Percentiles rank a stretch among this genome's conserved stretches.
phyloP scores from a whole-genome alignment of 2,113 vertebrate genomes.

The Epinephelus cyanopodus region DNA sequence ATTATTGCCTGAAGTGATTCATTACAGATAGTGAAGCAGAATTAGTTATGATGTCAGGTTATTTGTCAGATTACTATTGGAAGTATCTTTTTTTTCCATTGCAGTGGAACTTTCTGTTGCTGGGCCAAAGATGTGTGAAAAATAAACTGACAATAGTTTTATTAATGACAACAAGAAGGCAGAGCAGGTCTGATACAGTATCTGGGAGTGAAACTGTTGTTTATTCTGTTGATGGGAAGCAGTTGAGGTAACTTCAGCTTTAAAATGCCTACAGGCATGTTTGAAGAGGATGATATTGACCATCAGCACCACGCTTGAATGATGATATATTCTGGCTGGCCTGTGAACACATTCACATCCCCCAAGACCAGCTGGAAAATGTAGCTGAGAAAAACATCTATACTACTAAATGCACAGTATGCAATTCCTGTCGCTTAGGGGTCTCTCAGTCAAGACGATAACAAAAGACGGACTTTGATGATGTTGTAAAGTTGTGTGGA shows the following conservation, averaged over 20 bases:
- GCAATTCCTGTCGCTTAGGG: too few species aligned
- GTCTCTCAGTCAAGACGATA: too few species aligned
- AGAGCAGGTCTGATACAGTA: background rate
- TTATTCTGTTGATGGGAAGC: background rate
- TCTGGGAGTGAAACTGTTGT: background rate
- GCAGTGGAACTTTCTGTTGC: background rate
- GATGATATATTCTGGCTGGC: background rate
- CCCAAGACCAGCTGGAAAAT: too few species aligned
- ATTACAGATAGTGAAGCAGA: background rate
- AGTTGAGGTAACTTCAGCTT: background rate
- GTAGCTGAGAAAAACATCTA: too few species aligned
- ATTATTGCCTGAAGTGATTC: background rate
- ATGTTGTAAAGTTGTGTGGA: too few species aligned
- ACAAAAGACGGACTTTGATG: too few species aligned
- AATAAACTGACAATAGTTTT: background rate
- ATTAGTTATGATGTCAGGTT: background rate
- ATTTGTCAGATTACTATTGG: conserved; percentile 2
- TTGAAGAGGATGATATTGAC: background rate
- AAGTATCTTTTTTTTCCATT: background rate
- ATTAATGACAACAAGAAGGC: background rate
- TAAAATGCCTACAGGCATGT: background rate
- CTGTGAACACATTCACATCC: too few species aligned
- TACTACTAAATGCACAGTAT: too few species aligned
- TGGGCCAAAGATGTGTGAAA: background rate
- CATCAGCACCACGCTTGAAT: background rate